Evolutionary conservation across 2,797 vertebrate species (phyloP).

Genomic region (Helostoma temminkii): DNA sequence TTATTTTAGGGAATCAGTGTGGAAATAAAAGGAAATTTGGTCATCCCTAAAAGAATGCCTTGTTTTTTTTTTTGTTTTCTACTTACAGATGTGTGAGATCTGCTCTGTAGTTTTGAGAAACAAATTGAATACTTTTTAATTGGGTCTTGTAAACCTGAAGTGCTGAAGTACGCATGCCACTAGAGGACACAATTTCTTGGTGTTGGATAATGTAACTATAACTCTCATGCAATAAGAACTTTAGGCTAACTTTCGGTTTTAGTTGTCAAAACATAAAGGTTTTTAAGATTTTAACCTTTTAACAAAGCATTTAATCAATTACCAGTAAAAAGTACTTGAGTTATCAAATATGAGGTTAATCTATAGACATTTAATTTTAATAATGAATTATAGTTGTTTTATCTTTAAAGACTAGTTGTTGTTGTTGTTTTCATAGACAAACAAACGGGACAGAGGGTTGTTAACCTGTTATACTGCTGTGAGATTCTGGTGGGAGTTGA

Average conservation of each 20-base stretch:
- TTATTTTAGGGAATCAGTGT: not conserved
- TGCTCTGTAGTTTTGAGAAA: constrained; percentile 11
- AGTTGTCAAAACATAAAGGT: not conserved
- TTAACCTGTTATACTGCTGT: constrained; percentile 1
- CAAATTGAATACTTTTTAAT: too few relatives aligned
- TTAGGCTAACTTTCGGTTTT: not conserved
- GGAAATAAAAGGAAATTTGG: not conserved
- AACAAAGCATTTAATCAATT: not conserved
- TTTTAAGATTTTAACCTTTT: not conserved
- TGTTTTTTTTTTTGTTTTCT: not conserved
- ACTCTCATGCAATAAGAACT: not conserved
- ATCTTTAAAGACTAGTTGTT: not conserved
- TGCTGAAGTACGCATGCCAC: constrained; percentile 24
- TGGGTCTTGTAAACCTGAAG: not conserved
- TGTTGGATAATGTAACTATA: not conserved
- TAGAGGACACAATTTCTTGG: constrained; percentile 42
- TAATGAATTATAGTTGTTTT: not conserved
- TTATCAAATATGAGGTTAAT: not conserved
- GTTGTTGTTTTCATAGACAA: not conserved
- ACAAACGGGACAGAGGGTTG: not conserved
- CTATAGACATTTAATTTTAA: not conserved
- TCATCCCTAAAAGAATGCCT: not conserved
- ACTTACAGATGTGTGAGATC: not conserved
- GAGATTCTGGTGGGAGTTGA: not conserved
- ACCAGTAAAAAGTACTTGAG: not conserved